Conservation (phyloP, 1,140 invertebrate species). For the Idris sp. region DNA sequence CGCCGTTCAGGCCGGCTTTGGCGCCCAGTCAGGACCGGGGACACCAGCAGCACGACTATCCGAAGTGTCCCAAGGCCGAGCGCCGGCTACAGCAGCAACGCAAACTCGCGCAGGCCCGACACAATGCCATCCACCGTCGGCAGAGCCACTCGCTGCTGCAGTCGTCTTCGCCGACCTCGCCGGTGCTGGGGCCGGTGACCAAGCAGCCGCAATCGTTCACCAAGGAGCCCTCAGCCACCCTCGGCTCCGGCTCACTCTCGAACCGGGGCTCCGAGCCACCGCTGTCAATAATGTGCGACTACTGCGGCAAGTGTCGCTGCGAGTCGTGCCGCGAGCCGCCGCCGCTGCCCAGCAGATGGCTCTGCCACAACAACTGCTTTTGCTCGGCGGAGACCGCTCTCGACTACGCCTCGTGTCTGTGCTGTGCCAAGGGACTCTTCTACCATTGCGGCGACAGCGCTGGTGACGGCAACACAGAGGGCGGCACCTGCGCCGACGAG, state of each 20-base stretch:
- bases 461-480: conserved; percentile 83
- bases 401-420: conserved; percentile 93
- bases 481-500: conserved; percentile 86
- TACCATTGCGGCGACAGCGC: conserved; percentile 91
- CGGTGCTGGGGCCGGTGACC: conserved; percentile 71
- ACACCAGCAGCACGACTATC: conserved; percentile 56
- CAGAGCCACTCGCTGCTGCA: conserved; percentile 59
- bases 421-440: conserved; percentile 94
- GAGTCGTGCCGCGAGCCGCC: conserved; percentile 90
- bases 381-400: conserved; percentile 91
- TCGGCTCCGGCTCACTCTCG: conserved; percentile 65
- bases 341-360: conserved; percentile 90
- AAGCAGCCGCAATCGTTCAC: conserved; percentile 81
- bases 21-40: conserved; percentile 48
- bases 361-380: conserved; percentile 90
- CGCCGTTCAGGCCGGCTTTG: conserved; percentile 80
- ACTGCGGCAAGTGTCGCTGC: conserved; percentile 92
- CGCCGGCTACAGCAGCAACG: conserved; percentile 60
- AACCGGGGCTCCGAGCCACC: conserved; percentile 64
- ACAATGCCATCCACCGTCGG: conserved; percentile 54
- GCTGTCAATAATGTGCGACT: conserved; percentile 87
- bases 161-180: conserved; percentile 65
- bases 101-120: conserved; percentile 57
- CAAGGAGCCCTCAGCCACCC: conserved; percentile 76
- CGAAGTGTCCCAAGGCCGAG: conserved; percentile 70